phyloP scores from a whole-genome alignment of 2,888 invertebrate species.

The Troides oblongomaculatus region DNA sequence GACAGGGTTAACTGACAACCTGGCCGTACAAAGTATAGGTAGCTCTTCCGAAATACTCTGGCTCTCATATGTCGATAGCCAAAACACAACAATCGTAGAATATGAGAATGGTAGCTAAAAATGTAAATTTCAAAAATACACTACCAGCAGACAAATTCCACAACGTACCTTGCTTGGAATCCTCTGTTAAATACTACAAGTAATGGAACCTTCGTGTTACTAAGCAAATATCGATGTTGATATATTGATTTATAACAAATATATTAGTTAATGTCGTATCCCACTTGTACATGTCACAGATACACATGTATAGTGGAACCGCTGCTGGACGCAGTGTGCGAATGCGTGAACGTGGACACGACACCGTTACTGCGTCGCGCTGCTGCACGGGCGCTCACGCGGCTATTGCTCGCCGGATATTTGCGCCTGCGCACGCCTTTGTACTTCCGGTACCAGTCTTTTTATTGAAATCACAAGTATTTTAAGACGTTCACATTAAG shows the following conservation, averaged over 20 bases:
- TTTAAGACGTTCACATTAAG: neutral
- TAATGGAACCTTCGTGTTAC: too few relatives aligned
- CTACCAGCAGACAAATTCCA: too few relatives aligned
- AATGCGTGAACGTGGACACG: constrained; percentile 79
- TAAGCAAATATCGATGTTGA: too few relatives aligned
- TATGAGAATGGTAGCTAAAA: too few relatives aligned
- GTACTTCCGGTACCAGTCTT: constrained; percentile 74
- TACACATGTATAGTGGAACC: constrained; percentile 86
- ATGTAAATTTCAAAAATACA: too few relatives aligned
- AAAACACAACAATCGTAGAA: too few relatives aligned
- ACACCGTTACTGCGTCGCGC: constrained; percentile 81
- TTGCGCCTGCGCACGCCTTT: constrained; percentile 84
- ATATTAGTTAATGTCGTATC: neutral
- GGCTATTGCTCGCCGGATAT: constrained; percentile 85
- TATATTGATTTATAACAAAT: neutral
- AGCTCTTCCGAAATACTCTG: too few relatives aligned
- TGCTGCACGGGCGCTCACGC: constrained; percentile 83
- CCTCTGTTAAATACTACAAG: too few relatives aligned
- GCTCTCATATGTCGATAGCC: too few relatives aligned
- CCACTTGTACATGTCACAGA: constrained; percentile 49
- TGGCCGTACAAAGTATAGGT: too few relatives aligned
- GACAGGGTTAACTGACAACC: too few relatives aligned
- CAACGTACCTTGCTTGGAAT: too few relatives aligned
- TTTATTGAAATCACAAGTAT: neutral
- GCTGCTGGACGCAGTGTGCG: constrained; percentile 81